These are phyloP conservation scores for Octodon degus DNA, from an alignment of 2,113 vertebrate genomes.

Conservation along the genomic window DNA sequence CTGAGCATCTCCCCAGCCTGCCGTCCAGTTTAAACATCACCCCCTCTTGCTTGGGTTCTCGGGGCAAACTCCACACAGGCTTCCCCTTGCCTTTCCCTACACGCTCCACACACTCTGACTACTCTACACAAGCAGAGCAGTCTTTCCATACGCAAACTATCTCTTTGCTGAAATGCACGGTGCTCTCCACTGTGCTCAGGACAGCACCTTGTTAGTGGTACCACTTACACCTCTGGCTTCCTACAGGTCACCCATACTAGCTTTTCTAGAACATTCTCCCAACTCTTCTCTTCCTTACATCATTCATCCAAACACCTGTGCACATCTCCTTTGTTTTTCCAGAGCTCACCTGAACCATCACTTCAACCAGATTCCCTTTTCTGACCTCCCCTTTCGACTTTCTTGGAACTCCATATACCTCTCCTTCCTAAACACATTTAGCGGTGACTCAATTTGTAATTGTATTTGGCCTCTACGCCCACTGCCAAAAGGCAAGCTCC, in stretches of 20 bases:
- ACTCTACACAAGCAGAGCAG: neutral
- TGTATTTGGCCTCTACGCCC: neutral
- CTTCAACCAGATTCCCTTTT: neutral
- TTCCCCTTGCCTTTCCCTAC: too few relatives aligned
- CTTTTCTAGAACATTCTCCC: neutral
- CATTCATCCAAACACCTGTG: neutral
- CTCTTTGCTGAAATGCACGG: neutral
- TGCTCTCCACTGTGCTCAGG: neutral
- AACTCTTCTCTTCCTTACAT: neutral
- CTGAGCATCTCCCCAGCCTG: too few relatives aligned
- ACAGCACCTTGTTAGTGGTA: neutral
- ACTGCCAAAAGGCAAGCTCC: neutral
- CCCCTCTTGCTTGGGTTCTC: neutral
- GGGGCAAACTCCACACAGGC: neutral
- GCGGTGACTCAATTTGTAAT: neutral
- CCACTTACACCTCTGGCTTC: neutral
- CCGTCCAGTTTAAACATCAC: neutral
- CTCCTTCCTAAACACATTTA: neutral
- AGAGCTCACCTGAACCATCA: neutral
- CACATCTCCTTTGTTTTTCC: neutral
- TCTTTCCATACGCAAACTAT: neutral
- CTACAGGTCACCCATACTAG: neutral
- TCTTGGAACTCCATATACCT: neutral
- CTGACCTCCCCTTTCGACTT: neutral
- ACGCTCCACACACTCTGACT: rapidly evolving